Base-by-base conservation (phyloP, 1,140 invertebrate genomes). In the Zeugodacus cucurbitae region DNA sequence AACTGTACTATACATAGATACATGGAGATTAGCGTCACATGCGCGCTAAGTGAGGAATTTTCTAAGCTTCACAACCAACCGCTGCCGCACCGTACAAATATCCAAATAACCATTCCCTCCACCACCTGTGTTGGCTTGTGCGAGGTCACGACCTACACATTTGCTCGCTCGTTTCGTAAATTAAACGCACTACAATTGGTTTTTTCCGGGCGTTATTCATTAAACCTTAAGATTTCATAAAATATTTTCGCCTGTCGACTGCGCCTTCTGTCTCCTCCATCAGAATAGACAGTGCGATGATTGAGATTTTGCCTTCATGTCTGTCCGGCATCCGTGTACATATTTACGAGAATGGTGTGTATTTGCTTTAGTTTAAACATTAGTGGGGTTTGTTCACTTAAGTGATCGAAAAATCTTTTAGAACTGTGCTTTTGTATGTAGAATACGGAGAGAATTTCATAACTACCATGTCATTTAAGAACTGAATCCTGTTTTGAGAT, bases 131-230 rank as follows among this genome's bases (percentile, higher is more conserved):
- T 22, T 29, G 74, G 20, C 44, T 82, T 82, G 41, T 54, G 74
- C 41, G 74, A 82, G 74, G 74, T 82, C 74, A 34, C 74, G 85
- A 86, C 85, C 85, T 57, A 86, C 85, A 86, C 85, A 22, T 41
- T 48, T 20, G 7, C 74, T 82, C 10, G 29, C 29, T 59, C 48
- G 34, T n/a, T 59, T 86, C 48, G 57, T 59, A 86, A 59, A 86
- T 86, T 86, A 86, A 87, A 87, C 87, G 59, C 87, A 87, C 87
- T 44, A 87, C 87, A 87, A 87, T 87, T 87, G 87, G 58, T 87
- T 87, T 48, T 87, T 87, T 87, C 87, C 87, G 87, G 87, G 62
- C 62, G 58, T 67, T 67, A 34, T 87, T 87, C 57, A 87, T 62
- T 82, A 82, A 82, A 82, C 74, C 41, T 82, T 82, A 82, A 82